Base-by-base conservation (phyloP, 92 coral and sea anemone species). In the Paramuricea clavata region DNA sequence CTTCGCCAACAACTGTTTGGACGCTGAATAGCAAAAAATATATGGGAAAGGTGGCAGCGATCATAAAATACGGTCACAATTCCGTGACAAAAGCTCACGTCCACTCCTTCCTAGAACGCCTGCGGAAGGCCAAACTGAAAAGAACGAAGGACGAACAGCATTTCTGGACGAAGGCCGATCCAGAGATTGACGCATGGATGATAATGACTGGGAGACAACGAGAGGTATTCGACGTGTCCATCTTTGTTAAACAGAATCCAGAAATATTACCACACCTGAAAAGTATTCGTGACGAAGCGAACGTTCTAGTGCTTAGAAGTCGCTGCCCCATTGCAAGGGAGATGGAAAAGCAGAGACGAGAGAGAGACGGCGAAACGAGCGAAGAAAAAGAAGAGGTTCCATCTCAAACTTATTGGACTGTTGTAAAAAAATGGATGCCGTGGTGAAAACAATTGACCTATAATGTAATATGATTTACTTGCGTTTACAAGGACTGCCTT, bases 101-200 rank as follows among this genome's bases (percentile, higher is more conserved):
- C 19, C 44, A 26, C 44, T 67, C 74, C 15, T 67, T 61, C 31
- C 12, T 25, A 25, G 30, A 30, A 23, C 27, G 69, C 2, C 12
- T 23, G 17, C 30, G 27, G 1, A 5, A 5, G 11, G 69, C 69
- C 15, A 25, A 30, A 8, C 69, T 61, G 30, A 61, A 13, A 19
- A 61, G 74, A 67, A 26, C 74, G 6, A 67, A 67, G 2, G 39
- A 26, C 0, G 74, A 67, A 67, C 7, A 35, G n/a, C 2, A 30
- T 67, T 30, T 67, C n/a, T 67, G 74, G 74, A 67, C 74, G 15
- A 30, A 0, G 22, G 39, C 74, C 44, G 35, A 67, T n/a, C 74
- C 74, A n/a, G 6, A 1, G n/a, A 67, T 35, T 8, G 39, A 67
- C 41, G 74, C 74, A 2, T 67, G 74, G 74, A 67, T 67, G 74